Base-by-base conservation (phyloP, 1,140 invertebrate species). In the Hypsibius dujardini region DNA sequence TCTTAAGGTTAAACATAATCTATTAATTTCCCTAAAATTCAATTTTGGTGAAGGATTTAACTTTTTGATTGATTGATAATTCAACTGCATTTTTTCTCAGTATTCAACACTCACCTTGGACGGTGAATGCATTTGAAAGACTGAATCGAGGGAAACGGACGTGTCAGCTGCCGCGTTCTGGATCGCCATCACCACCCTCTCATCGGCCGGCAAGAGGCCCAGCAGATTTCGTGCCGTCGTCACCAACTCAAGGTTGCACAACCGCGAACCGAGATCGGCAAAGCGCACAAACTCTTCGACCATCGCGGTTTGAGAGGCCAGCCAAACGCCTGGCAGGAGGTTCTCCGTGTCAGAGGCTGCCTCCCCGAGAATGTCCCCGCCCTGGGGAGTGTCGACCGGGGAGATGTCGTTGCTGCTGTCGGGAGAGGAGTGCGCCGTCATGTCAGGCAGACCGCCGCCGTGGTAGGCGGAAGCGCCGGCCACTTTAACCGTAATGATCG, bases 381-480 rank as follows among this genome's bases (percentile, higher is more conserved):
- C 47, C 67, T 69, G 71, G 3, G 71, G 71, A 1, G 71, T 71
- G 46, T 72, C 71, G 2, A 47, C 88, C 1, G 88, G 87, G 15
- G 90, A 92, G 73, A 88, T 90, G 77, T 91, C 90, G 46, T 88
- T 90, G 76, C 87, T 90, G 60, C 87, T 89, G 76, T 92, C 88
- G 46, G 90, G 90, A 71, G 88, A 90, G 76, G 88, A 90, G 46
- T 88, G 87, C 79, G 90, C 85, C 73, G 90, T 90, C 45, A 87
- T 84, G 75, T 87, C 88, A 46, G 86, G 45, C 42, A 67, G 12
- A 12, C 12, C 12, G 42, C 3, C 42, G 45, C 42, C 62, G 7
- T 42, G 12, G 42, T 7, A 67, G 42, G 12, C 12, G 12, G 3
- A n/a, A 56, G 7, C 42, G 42, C 3, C 62, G 42, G 62, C 12